A percentile compares a stretch with the other conserved stretches of the same genome.
These are phyloP conservation scores for Babylonia areolata DNA, from an alignment of 1,140 invertebrate species.

Conservation along the genomic window DNA sequence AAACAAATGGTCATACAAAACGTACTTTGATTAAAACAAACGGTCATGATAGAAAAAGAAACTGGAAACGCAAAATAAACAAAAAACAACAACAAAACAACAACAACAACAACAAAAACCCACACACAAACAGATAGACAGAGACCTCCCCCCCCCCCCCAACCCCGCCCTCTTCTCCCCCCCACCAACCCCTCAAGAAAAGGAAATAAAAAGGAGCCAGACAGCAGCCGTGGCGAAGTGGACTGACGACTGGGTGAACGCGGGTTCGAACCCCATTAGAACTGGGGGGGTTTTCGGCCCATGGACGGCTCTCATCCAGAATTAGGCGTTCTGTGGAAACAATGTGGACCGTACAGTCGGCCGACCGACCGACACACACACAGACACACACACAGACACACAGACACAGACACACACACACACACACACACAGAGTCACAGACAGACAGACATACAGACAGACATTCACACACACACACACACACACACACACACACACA, in stretches of 20 bases:
- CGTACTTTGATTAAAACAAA: too few species aligned
- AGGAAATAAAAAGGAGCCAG: slow-evolving; percentile 5
- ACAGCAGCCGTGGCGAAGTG: background rate
- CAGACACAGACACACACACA: background rate
- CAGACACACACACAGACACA: background rate
- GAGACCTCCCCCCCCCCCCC: too few species aligned
- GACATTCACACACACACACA: background rate
- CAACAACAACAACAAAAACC: too few species aligned
- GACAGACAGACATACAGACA: background rate
- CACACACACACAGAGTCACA: background rate
- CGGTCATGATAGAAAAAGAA: too few species aligned
- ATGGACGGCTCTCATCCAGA: background rate
- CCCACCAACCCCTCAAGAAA: too few species aligned
- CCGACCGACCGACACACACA: background rate
- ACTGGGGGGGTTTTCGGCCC: background rate
- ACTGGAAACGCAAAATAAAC: too few species aligned
- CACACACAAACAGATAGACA: too few species aligned
- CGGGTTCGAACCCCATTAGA: too few species aligned
- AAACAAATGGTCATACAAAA: too few species aligned
- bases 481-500: background rate
- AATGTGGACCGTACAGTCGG: too few species aligned
- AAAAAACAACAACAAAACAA: too few species aligned
- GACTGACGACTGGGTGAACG: background rate
- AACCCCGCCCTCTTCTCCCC: too few species aligned
- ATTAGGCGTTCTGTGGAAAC: background rate